phyloP scores from a whole-genome alignment of 2,113 vertebrate species.

The Crocuta crocuta region DNA sequence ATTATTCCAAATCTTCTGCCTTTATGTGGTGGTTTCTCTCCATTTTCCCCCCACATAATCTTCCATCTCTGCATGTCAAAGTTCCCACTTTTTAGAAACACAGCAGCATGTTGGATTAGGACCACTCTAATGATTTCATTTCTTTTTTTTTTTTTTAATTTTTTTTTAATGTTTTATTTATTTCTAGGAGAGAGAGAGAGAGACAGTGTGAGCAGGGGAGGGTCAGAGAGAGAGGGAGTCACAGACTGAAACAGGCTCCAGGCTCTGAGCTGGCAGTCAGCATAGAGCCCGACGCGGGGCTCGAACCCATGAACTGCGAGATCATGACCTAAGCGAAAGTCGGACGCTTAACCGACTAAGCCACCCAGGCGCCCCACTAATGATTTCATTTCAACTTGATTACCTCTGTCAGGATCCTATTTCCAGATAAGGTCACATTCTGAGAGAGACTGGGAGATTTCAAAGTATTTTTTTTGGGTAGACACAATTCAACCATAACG shows the following conservation, averaged over 20 bases:
- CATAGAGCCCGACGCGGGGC: too few relatives aligned
- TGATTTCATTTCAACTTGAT: conserved; percentile 8
- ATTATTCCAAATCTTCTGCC: not conserved
- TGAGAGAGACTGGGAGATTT: not conserved
- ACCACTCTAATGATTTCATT: not conserved
- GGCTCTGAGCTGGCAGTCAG: too few relatives aligned
- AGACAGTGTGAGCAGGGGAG: too few relatives aligned
- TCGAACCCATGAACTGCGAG: too few relatives aligned
- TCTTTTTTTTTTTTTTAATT: too few relatives aligned
- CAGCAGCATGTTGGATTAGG: not conserved
- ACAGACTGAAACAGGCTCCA: too few relatives aligned
- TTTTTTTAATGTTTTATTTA: too few relatives aligned
- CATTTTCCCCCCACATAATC: not conserved
- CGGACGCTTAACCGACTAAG: too few relatives aligned
- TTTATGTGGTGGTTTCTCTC: not conserved
- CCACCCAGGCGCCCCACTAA: not conserved
- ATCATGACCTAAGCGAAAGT: too few relatives aligned
- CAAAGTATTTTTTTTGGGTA: not conserved
- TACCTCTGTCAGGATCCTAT: not conserved
- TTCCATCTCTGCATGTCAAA: not conserved
- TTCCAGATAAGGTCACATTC: not conserved
- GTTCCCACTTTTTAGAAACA: not conserved
- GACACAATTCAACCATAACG: not conserved
- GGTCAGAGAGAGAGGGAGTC: too few relatives aligned
- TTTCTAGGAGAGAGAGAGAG: too few relatives aligned